Conservation (phyloP, 2,888 invertebrate genomes). For the Lasioglossum malachurum region DNA sequence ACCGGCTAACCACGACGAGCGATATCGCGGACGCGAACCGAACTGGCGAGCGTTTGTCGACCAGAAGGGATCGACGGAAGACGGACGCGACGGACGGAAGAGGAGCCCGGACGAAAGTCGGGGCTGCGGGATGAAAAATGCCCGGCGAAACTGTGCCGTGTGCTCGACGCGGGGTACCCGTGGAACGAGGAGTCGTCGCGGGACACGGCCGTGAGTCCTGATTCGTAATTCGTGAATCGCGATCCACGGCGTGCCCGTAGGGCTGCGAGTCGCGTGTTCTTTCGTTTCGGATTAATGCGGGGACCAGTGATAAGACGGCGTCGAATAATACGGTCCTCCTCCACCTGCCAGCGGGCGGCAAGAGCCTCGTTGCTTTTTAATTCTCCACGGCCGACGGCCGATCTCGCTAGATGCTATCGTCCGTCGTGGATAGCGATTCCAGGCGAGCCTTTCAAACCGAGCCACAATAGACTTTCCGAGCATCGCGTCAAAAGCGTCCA, state of each 20-base stretch:
- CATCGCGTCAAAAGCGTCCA: constrained; percentile 63
- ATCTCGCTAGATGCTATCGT: constrained; percentile 72
- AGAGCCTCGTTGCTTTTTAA: constrained; percentile 70
- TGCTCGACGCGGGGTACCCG: constrained; percentile 2
- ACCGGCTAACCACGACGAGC: constrained; percentile 64
- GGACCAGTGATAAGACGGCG: constrained; percentile 76
- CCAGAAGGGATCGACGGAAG: constrained; percentile 1
- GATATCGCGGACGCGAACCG: constrained; percentile 44
- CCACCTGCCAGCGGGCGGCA: constrained; percentile 76
- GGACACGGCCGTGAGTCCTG: constrained; percentile 1
- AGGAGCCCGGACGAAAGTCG: neutral
- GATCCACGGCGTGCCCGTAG: constrained; percentile 27
- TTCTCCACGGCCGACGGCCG: constrained; percentile 65
- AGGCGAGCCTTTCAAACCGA: constrained; percentile 63
- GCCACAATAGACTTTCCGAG: constrained; percentile 59
- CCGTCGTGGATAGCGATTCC: constrained; percentile 52
- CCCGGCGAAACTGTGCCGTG: constrained; percentile 7
- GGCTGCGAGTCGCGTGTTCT: constrained; percentile 74
- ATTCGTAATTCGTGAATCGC: constrained; percentile 44
- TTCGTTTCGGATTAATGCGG: constrained; percentile 76
- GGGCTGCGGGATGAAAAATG: constrained; percentile 36
- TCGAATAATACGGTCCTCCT: constrained; percentile 78
- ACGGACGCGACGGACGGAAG: neutral
- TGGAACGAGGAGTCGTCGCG: constrained; percentile 26
- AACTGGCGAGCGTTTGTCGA: constrained; percentile 4